Evolutionary conservation across 2,888 invertebrate genomes (phyloP).

Genomic region (Mylabris sibirica): DNA sequence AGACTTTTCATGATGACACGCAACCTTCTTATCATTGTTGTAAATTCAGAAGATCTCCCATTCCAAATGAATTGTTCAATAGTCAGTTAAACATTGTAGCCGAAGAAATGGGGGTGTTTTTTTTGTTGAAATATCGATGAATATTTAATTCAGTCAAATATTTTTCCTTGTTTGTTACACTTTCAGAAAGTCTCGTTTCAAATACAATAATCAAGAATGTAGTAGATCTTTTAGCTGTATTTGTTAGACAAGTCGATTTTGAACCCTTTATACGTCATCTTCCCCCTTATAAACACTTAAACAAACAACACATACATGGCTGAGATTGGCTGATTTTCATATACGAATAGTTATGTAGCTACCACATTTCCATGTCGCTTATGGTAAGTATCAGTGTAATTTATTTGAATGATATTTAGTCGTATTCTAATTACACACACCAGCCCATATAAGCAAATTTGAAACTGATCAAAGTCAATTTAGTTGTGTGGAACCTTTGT

Average conservation of each 20-base stretch:
- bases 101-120: background rate
- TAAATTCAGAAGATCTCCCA: background rate
- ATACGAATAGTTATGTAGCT: background rate
- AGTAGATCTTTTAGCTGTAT: no score
- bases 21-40: background rate
- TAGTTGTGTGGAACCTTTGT: slow-evolving; percentile 8
- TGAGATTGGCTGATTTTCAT: background rate
- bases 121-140: background rate
- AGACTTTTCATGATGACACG: background rate
- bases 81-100: background rate
- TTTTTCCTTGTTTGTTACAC: no score
- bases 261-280: background rate
- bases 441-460: slow-evolving; percentile 11
- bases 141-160: background rate
- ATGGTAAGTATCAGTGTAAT: background rate
- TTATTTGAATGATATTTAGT: background rate
- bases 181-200: background rate
- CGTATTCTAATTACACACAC: background rate
- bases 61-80: background rate
- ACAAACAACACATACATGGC: background rate
- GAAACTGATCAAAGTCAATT: slow-evolving; percentile 17
- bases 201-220: no score
- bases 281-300: background rate
- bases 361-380: background rate
- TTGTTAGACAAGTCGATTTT: no score